phyloP scores from a whole-genome alignment of 2,113 vertebrate species.

The Okapia johnstoni region DNA sequence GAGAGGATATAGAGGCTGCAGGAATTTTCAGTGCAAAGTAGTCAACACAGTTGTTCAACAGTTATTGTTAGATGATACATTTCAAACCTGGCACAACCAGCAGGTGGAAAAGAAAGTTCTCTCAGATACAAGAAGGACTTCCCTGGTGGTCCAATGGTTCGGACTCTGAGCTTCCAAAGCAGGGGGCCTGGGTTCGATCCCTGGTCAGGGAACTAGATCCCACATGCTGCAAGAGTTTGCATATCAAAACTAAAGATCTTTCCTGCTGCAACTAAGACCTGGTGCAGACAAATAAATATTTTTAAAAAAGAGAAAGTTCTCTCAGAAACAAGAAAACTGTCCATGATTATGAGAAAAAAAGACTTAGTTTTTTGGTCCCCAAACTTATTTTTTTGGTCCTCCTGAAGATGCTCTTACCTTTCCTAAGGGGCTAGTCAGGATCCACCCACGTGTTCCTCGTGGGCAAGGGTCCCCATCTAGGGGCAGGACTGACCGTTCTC shows the following conservation, averaged over 20 bases:
- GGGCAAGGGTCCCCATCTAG: not conserved
- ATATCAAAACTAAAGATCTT: not conserved
- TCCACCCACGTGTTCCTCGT: fast-evolving
- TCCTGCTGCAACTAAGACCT: not conserved
- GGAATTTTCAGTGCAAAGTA: not conserved
- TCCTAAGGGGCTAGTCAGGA: not conserved
- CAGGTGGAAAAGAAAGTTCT: not conserved
- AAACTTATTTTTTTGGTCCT: not conserved
- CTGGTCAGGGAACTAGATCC: not conserved
- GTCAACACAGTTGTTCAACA: not conserved
- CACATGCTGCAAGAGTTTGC: not conserved
- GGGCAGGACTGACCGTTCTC: fast-evolving
- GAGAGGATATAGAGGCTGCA: not conserved
- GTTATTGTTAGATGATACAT: not conserved
- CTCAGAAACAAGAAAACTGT: not conserved
- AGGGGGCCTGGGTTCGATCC: not conserved
- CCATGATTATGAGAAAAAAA: not conserved
- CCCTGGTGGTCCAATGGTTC: not conserved
- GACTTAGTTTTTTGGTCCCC: not conserved
- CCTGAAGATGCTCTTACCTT: not conserved
- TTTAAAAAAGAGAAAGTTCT: not conserved
- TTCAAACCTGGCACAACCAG: not conserved
- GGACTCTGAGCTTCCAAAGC: not conserved
- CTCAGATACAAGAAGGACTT: not conserved
- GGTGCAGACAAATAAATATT: not conserved